phyloP scores from a whole-genome alignment of 2,113 vertebrate species.

The Passer montanus region DNA sequence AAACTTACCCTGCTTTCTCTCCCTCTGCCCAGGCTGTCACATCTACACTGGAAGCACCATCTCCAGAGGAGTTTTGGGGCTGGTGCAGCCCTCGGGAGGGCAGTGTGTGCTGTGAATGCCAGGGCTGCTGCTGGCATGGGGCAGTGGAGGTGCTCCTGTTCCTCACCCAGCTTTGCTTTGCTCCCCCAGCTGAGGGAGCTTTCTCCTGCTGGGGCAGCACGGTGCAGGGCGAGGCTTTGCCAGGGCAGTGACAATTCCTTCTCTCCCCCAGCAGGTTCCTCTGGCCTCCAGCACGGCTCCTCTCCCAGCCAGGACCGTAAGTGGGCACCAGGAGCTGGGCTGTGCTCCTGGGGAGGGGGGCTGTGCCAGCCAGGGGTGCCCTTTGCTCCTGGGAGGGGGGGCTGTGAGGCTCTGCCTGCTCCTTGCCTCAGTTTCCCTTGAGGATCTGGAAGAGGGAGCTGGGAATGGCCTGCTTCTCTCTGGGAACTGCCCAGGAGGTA shows the following conservation, averaged over 20 bases:
- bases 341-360: not conserved
- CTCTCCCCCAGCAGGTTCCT: slow-evolving; percentile 31
- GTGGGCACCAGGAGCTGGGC: not conserved
- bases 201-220: not conserved
- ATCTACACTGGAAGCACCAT: too few species aligned
- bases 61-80: not conserved
- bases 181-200: not conserved
- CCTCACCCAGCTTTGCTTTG: not conserved
- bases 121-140: not conserved
- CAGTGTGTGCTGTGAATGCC: not conserved
- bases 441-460: not conserved
- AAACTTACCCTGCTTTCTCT: not conserved
- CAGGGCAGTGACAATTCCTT: not conserved
- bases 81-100: not conserved
- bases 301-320: slow-evolving; percentile 31
- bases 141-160: not conserved
- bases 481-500: not conserved
- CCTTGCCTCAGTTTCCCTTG: not conserved
- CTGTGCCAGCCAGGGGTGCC: not conserved
- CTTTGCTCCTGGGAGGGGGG: not conserved
- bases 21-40: too few species aligned
- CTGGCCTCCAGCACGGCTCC: slow-evolving; percentile 15
- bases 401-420: not conserved
- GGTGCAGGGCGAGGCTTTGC: not conserved
- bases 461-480: not conserved